Evolutionary conservation across 2,113 vertebrate species (phyloP).

Genomic region (Ginglymostoma cirratum): DNA sequence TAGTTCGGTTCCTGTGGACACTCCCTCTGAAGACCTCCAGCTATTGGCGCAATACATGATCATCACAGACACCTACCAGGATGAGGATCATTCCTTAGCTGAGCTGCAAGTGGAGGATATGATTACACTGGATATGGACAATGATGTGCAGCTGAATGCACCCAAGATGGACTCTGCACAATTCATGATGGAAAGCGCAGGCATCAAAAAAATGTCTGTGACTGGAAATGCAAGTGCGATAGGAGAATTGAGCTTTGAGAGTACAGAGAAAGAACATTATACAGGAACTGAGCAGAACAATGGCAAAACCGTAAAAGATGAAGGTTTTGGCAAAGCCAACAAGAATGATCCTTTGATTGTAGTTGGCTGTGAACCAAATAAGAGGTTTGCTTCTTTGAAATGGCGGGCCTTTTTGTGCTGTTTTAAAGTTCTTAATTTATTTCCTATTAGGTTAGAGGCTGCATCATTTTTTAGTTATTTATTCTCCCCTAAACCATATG

Average conservation of each 20-base stretch:
- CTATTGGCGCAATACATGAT: conserved; percentile 74
- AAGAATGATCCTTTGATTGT: conserved; percentile 91
- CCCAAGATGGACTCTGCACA: conserved; percentile 61
- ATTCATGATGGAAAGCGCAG: conserved; percentile 60
- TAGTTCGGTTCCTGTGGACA: conserved; percentile 95
- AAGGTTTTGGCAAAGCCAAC: conserved; percentile 64
- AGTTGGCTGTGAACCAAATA: conserved; percentile 96
- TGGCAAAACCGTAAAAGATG: conserved; percentile 64
- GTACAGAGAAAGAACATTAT: conserved; percentile 64
- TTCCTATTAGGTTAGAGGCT: neutral
- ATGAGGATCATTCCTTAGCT: conserved; percentile 65
- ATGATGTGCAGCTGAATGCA: conserved; percentile 58
- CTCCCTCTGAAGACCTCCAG: conserved; percentile 65
- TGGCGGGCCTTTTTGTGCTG: neutral
- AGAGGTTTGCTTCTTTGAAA: conserved; percentile 84
- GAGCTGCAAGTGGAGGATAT: conserved; percentile 61
- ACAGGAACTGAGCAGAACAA: conserved; percentile 59
- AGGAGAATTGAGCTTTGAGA: conserved; percentile 41
- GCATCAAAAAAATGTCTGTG: conserved; percentile 59
- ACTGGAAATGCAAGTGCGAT: conserved; percentile 62
- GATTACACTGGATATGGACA: conserved; percentile 68
- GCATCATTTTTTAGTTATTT: neutral
- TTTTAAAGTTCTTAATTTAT: neutral
- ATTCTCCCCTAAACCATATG: neutral
- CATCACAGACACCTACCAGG: conserved; percentile 61